Percentiles rank a stretch among this genome's conserved stretches.
Conservation (phyloP, 1,140 invertebrate species). For the Melanaphis sacchari region DNA sequence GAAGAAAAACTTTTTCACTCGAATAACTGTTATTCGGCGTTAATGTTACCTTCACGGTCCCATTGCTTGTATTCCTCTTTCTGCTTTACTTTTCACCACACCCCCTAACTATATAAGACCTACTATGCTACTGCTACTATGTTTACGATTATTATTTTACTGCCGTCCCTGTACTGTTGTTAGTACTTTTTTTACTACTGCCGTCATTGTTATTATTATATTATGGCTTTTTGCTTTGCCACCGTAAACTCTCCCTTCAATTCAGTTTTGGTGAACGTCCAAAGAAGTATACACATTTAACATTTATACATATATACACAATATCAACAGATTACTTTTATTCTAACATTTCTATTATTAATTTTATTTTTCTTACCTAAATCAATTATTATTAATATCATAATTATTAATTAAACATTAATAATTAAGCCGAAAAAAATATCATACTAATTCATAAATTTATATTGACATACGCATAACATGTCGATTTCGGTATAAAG, state of each 20-base stretch:
- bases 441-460: background rate
- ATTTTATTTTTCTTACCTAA: background rate
- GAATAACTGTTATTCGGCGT: conserved; percentile 14
- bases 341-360: background rate
- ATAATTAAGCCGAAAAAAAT: background rate
- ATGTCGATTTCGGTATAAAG: background rate
- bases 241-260: background rate
- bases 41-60: conserved; percentile 28
- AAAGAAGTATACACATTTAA: conserved; percentile 31
- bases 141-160: conserved; percentile 52
- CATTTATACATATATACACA: background rate
- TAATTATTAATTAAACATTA: background rate
- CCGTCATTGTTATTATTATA: conserved; percentile 42
- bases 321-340: background rate
- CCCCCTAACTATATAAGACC: background rate
- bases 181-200: conserved; percentile 41
- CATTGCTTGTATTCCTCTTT: background rate
- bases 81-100: conserved; percentile 41
- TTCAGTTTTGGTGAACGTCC: background rate
- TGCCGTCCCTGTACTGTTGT: background rate
- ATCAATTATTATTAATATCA: background rate
- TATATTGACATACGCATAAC: background rate
- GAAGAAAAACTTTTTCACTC: conserved; percentile 40
- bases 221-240: conserved; percentile 7
- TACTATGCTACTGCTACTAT: conserved; percentile 5